Base-by-base conservation (phyloP, 2,888 invertebrate genomes). In the Pristionchus entomophagus region DNA sequence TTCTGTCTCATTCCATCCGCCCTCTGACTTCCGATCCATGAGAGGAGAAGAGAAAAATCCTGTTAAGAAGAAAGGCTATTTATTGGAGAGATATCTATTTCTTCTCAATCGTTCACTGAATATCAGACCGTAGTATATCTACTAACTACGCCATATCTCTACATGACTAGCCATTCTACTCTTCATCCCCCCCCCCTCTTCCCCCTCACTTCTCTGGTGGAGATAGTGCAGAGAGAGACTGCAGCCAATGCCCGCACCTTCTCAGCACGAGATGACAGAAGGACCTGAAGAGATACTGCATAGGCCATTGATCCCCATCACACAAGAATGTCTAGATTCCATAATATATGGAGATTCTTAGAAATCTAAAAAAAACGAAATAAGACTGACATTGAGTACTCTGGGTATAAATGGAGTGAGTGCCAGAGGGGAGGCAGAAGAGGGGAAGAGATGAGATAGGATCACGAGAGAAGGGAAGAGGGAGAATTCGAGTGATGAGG, bases 241-340 rank as follows among this genome's bases (percentile, higher is more conserved):
- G 90, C 89, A 2, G 91, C 90, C 22, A 92, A 87, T 53, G 89
- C 86, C 17, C 92, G 87, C 2, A 91, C 85, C 38, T 90, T 89
- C 78, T 91, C 89, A 10, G 69, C 84, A 6, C 84, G 69, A 49
- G 73, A 2, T 2, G 84, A 84, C 26, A 84, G 56, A n/a, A 69
- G 53, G 6, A 84, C 84, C 84, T 84, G 51, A 45, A 84, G n/a
- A 65, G 65, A n/a, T 14, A n/a, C n/a, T n/a, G n/a, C n/a, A n/a
- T n/a, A n/a, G n/a, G n/a, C n/a, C n/a, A n/a, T n/a, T n/a, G n/a
- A n/a, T n/a, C n/a, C n/a, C n/a, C n/a, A n/a, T n/a, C n/a, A n/a
- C n/a, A n/a, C n/a, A n/a, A 8, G 17, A 41, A 35, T 26, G 78
- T 10, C 51, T 29, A n/a, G n/a, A n/a, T n/a, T n/a, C n/a, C n/a